These are phyloP conservation scores for Lacanobia oleracea DNA, from an alignment of 2,888 invertebrate genomes.

Conservation along the genomic window DNA sequence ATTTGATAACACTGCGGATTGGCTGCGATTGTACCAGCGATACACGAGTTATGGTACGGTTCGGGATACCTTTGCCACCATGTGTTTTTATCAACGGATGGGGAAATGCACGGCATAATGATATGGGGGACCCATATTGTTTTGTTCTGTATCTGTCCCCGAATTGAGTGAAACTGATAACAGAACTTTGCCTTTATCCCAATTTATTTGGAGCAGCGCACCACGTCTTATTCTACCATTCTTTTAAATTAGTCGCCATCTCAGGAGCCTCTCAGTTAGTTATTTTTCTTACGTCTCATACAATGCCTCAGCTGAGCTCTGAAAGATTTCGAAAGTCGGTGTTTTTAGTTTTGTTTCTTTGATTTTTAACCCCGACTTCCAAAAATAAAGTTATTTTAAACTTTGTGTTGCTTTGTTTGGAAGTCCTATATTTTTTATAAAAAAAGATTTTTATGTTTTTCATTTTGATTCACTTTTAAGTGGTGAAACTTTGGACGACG, in stretches of 20 bases:
- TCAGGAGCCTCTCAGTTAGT: not conserved
- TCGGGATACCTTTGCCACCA: slow-evolving; percentile 20
- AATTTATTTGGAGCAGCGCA: not conserved
- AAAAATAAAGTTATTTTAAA: too few species aligned
- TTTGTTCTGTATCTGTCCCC: not conserved
- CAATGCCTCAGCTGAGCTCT: too few species aligned
- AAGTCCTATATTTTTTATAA: too few species aligned
- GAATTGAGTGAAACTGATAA: not conserved
- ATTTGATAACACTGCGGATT: slow-evolving; percentile 53
- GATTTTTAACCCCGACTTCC: too few species aligned
- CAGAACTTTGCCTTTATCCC: not conserved
- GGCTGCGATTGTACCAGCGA: slow-evolving; percentile 33
- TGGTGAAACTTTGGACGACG: too few species aligned
- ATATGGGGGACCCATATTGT: not conserved
- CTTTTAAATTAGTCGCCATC: not conserved
- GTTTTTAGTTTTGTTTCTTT: too few species aligned
- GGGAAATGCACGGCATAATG: not conserved
- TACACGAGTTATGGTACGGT: slow-evolving; percentile 24
- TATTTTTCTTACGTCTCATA: not conserved
- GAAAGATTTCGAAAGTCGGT: too few species aligned
- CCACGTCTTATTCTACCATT: not conserved
- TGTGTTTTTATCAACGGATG: slow-evolving; percentile 1
- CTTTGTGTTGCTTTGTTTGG: too few species aligned
- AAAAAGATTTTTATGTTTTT: too few species aligned
- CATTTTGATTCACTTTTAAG: too few species aligned